Evolutionary conservation across 37 sponge, comb jelly and placozoan species (phyloP).

Genomic region (Petrosia ficiformis): DNA sequence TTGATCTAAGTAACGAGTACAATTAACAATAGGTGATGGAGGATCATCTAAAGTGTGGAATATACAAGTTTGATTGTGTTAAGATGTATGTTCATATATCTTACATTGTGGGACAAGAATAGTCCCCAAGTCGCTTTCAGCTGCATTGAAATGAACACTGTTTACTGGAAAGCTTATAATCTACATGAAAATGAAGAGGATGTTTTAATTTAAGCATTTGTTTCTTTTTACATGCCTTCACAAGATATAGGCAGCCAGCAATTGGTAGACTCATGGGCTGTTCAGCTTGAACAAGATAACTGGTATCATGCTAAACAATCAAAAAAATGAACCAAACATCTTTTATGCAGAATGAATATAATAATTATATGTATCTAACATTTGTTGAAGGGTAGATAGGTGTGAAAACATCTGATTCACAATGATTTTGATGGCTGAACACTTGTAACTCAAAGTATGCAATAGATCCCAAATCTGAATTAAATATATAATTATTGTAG

Average conservation of each 20-base stretch:
- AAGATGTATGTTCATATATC: background rate
- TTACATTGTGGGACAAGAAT: background rate
- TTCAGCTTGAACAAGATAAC: background rate
- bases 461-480: background rate
- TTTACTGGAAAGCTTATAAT: background rate
- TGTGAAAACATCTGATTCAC: too few relatives aligned
- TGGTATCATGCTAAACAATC: background rate
- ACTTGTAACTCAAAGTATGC: too few relatives aligned
- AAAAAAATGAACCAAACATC: background rate
- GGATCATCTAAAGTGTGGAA: conserved; percentile 1
- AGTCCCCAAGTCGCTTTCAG: background rate
- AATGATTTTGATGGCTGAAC: too few relatives aligned
- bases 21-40: background rate
- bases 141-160: background rate
- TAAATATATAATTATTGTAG: background rate
- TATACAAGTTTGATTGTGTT: background rate
- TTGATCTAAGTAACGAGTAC: background rate
- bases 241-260: background rate
- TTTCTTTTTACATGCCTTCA: background rate
- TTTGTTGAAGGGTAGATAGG: too few relatives aligned
- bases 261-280: background rate
- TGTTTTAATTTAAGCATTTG: background rate
- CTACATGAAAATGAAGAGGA: background rate
- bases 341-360: background rate
- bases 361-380: too few relatives aligned